Evolutionary conservation across 2,888 invertebrate genomes (phyloP).

Genomic region (Hetaerina titia): DNA sequence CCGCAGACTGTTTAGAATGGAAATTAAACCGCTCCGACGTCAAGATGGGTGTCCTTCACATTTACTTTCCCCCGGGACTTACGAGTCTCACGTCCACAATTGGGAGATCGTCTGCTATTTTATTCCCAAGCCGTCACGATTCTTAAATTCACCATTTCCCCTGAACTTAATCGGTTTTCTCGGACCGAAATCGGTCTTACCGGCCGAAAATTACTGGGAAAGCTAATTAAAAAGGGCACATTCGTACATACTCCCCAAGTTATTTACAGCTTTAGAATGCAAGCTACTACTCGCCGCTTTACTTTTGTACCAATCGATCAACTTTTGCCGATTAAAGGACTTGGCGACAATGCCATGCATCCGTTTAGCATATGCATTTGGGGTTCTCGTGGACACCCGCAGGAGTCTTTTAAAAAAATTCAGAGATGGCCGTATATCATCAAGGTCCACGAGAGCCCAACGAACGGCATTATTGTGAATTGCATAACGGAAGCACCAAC

Average conservation of each 20-base stretch:
- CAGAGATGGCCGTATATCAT: neutral
- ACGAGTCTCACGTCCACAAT: neutral
- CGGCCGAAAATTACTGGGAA: too few relatives aligned
- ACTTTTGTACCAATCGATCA: too few relatives aligned
- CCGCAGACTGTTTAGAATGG: constrained; percentile 43
- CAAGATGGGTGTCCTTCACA: constrained; percentile 5
- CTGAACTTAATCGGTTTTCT: too few relatives aligned
- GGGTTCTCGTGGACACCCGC: too few relatives aligned
- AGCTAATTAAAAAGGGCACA: too few relatives aligned
- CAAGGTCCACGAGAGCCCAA: neutral
- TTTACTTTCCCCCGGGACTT: constrained; percentile 25
- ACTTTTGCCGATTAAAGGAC: too few relatives aligned
- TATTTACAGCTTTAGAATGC: too few relatives aligned
- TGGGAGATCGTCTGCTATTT: neutral
- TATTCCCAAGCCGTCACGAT: neutral
- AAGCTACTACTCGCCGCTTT: too few relatives aligned
- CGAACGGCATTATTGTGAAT: neutral
- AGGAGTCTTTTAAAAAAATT: neutral
- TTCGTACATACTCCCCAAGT: too few relatives aligned
- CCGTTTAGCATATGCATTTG: too few relatives aligned
- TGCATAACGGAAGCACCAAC: neutral
- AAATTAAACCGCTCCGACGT: neutral
- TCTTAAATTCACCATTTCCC: neutral
- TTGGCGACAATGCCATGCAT: too few relatives aligned
- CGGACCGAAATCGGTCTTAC: too few relatives aligned